Conservation (phyloP, 2,888 invertebrate species). For the Cryptus viduatorius region DNA sequence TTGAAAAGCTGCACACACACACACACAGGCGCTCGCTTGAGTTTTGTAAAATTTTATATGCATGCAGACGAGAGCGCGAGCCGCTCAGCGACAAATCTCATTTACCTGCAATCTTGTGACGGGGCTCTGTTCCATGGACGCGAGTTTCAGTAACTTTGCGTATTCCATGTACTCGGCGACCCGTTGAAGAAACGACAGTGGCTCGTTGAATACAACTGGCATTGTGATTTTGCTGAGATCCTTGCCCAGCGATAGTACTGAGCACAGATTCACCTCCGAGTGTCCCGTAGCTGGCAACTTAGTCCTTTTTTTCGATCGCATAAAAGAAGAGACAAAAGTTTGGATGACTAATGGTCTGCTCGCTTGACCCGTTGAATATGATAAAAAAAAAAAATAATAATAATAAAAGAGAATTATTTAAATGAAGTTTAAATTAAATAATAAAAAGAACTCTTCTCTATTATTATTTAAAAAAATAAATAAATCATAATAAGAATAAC, state of each 20-base stretch:
- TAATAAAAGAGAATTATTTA: too few relatives aligned
- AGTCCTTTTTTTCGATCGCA: constrained; percentile 74
- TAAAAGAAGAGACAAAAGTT: background rate
- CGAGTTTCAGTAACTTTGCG: constrained; percentile 90
- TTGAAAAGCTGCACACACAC: background rate
- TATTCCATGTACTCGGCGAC: constrained; percentile 98
- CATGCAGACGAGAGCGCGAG: background rate
- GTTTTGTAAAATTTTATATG: constrained; percentile 3
- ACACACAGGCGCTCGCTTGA: background rate
- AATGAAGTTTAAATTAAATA: too few relatives aligned
- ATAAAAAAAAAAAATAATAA: too few relatives aligned
- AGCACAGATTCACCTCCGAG: constrained; percentile 83
- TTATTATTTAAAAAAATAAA: too few relatives aligned
- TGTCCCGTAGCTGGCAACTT: constrained; percentile 82
- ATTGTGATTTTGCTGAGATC: constrained; percentile 98
- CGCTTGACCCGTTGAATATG: too few relatives aligned
- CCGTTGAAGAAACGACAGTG: constrained; percentile 96
- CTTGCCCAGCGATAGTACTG: constrained; percentile 87
- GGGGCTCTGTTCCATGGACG: constrained; percentile 92
- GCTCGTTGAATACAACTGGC: constrained; percentile 99
- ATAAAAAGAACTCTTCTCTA: too few relatives aligned
- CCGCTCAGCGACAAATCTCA: background rate
- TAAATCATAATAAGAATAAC: too few relatives aligned
- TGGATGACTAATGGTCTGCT: background rate
- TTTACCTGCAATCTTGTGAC: constrained; percentile 92